These are phyloP conservation scores for Caracal caracal DNA, from an alignment of 2,113 vertebrate species.

Conservation along the genomic window DNA sequence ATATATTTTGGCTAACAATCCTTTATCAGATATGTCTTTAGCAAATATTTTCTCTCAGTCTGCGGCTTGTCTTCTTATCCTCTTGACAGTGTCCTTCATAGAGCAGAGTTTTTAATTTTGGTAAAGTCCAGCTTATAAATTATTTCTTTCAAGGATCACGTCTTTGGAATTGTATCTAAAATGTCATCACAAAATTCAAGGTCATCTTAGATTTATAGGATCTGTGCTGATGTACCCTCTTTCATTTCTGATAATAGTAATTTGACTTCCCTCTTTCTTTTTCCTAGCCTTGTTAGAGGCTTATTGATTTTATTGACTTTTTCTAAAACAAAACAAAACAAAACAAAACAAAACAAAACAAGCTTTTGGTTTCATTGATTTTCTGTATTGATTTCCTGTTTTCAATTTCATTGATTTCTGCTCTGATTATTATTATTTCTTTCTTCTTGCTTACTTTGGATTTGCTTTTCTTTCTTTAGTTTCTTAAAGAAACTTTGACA, in stretches of 20 bases:
- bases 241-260: background rate
- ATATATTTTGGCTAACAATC: background rate
- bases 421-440: background rate
- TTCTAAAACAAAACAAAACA: too few species aligned
- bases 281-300: background rate
- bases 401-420: background rate
- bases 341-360: too few species aligned
- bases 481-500: background rate
- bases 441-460: background rate
- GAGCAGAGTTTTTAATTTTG: background rate
- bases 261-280: background rate
- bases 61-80: background rate
- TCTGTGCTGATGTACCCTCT: background rate
- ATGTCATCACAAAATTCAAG: background rate
- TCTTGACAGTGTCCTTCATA: background rate
- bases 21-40: background rate
- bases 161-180: background rate
- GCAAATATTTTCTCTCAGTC: background rate
- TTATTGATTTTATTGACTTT: background rate
- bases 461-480: background rate
- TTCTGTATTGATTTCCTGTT: background rate
- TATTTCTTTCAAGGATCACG: background rate
- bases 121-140: background rate
- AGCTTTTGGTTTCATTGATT: background rate
- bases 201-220: background rate